Percentiles rank a stretch among this genome's conserved stretches.
Conservation (phyloP, 2,113 vertebrate genomes). For the Eolophus roseicapilla region DNA sequence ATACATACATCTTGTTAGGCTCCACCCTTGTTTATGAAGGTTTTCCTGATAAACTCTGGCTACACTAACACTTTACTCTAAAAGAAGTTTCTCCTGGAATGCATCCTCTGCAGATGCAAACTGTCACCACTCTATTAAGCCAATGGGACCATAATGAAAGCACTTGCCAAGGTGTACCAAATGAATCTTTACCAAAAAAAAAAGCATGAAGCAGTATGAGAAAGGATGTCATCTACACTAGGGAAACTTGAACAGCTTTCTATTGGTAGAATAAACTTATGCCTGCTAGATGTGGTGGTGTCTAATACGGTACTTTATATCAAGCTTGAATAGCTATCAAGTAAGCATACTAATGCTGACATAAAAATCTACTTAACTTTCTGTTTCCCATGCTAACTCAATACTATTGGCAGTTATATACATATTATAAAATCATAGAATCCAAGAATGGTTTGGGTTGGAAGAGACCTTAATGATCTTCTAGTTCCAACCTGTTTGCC, state of each 20-base stretch:
- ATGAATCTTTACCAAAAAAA: neutral
- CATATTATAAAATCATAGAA: neutral
- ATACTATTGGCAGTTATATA: neutral
- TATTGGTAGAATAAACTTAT: neutral
- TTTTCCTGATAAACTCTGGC: slow-evolving; percentile 3
- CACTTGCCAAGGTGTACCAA: neutral
- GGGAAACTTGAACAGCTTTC: neutral
- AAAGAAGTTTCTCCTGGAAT: slow-evolving; percentile 4
- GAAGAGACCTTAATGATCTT: neutral
- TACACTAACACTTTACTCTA: neutral
- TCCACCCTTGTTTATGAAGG: neutral
- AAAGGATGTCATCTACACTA: neutral
- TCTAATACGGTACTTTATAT: neutral
- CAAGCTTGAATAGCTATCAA: neutral
- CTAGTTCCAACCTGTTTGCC: neutral
- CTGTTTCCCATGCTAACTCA: neutral
- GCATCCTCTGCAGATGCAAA: neutral
- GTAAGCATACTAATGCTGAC: neutral
- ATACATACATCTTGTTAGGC: neutral
- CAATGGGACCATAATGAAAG: neutral
- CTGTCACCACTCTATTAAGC: neutral
- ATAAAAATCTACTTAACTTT: neutral
- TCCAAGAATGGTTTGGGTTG: neutral
- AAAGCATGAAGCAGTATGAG: neutral
- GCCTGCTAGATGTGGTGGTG: neutral